These are phyloP conservation scores for Argyresthia goedartella DNA, from an alignment of 2,888 invertebrate genomes.

Conservation along the genomic window DNA sequence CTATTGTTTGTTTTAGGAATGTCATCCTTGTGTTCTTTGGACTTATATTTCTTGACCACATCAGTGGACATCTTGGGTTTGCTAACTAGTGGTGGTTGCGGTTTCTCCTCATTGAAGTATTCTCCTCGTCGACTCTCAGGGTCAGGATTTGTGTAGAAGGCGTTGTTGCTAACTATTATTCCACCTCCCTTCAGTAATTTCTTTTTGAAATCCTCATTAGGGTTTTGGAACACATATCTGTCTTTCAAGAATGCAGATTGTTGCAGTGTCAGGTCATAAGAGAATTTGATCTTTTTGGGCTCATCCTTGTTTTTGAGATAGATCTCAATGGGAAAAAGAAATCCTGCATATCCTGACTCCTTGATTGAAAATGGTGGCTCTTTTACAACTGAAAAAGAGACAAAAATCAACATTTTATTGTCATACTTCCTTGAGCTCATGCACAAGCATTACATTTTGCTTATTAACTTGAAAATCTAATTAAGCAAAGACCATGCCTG, in stretches of 20 bases:
- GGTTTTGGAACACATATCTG: slow-evolving; percentile 86
- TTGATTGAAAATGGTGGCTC: slow-evolving; percentile 91
- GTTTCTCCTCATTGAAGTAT: slow-evolving; percentile 68
- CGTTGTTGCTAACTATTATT: slow-evolving; percentile 56
- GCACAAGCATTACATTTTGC: no score
- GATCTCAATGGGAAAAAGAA: slow-evolving; percentile 90
- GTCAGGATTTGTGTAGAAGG: slow-evolving; percentile 59
- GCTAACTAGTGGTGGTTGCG: slow-evolving; percentile 74
- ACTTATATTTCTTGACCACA: slow-evolving; percentile 72
- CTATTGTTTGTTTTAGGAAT: slow-evolving; percentile 67
- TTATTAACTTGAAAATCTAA: no score
- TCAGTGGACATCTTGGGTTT: slow-evolving; percentile 79
- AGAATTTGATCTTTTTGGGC: slow-evolving; percentile 85
- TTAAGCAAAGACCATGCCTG: no score
- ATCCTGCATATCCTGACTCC: slow-evolving; percentile 97
- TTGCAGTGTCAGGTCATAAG: slow-evolving; percentile 89
- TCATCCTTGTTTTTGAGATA: slow-evolving; percentile 91
- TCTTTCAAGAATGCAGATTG: slow-evolving; percentile 82
- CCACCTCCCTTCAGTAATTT: slow-evolving; percentile 92
- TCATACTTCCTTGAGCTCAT: no score
- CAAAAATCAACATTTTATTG: background rate
- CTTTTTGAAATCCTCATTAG: slow-evolving; percentile 89
- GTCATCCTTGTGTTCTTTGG: slow-evolving; percentile 68
- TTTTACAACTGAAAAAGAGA: slow-evolving; percentile 80
- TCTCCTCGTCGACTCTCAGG: slow-evolving; percentile 71